Base-by-base conservation (phyloP, 2,113 vertebrate species). In the Engraulis encrasicolus region DNA sequence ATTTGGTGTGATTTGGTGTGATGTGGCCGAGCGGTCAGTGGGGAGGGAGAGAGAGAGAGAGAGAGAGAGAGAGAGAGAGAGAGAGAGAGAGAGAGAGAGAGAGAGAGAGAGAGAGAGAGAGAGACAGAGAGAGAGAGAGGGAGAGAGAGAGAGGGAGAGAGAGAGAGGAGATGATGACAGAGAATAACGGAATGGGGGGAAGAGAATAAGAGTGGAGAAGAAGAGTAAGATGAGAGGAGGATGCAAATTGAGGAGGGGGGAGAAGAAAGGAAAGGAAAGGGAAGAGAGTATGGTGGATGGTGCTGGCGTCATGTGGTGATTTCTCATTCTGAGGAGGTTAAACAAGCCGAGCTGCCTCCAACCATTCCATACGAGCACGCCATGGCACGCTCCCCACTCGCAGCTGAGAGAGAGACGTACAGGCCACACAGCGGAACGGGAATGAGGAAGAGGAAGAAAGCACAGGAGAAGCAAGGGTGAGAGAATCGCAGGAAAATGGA, bases 281-380 rank as follows among this genome's bases (percentile, higher is more conserved):
- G 86, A 37, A 88, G 85, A 87, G 87, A 61, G 20, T 78, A 86
- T 80, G 84, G 88, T 85, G 90, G 83, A 86, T 48, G 77, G 83
- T 83, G 61, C n/a, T 14, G 88, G 84, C 82, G 78, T 87, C 14
- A 74, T 84, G 88, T 90, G 86, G 85, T 79, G 84, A 86, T 84
- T 92, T 84, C 84, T 91, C 86, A 87, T 90, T 86, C 88, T 84
- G n/a, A 90, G 83, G 87, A 89, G 86, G 86, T 79, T 71, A 91
- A 92, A 91, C 89, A 86, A 66, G 87, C 87, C 88, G 86, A 81
- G 88, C 15, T 27, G 27, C 82, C 49, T 91, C 90, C 84, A 90
- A 91, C 91, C 38, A 81, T 89, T 90, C 82, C 90, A 89, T 88
- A 87, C 81, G 86, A 90, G 86, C 82, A 88, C n/a, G n/a, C n/a